A percentile compares a stretch with the other conserved stretches of the same genome.
Conservation (phyloP, 1,140 invertebrate genomes). For the Cyrtorhinus lividipennis region DNA sequence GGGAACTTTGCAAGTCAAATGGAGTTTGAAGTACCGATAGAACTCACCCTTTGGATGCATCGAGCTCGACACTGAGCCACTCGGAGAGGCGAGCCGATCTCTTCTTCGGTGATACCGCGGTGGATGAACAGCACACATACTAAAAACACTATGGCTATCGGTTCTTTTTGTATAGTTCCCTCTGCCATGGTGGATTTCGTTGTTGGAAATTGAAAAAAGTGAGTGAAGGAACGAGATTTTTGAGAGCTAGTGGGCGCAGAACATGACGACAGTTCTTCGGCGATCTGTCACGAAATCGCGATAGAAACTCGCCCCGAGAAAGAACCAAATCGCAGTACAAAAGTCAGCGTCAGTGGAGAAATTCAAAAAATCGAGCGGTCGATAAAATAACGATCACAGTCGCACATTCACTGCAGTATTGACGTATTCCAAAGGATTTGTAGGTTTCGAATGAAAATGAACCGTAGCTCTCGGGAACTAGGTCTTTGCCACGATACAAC, state of each 20-base stretch:
- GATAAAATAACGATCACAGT: no score
- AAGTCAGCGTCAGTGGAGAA: no score
- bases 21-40: background rate
- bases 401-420: no score
- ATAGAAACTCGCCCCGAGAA: background rate
- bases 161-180: background rate
- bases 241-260: background rate
- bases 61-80: slow-evolving; percentile 49
- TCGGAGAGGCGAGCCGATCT: slow-evolving; percentile 46
- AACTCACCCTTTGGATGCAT: slow-evolving; percentile 44
- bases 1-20: background rate
- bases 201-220: background rate
- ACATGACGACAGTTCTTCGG: background rate
- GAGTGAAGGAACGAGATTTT: background rate
- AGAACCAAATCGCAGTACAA: background rate
- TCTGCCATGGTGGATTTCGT: background rate
- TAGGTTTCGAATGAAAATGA: no score
- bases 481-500: no score
- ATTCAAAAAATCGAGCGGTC: background rate
- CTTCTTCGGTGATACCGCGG: slow-evolving; percentile 30
- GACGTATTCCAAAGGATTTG: no score
- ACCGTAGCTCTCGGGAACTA: no score
- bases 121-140: slow-evolving; percentile 16
- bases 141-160: background rate
- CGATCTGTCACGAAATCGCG: no score